These are phyloP conservation scores for Embiotoca jacksoni DNA, from an alignment of 2,113 vertebrate species.

Conservation along the genomic window DNA sequence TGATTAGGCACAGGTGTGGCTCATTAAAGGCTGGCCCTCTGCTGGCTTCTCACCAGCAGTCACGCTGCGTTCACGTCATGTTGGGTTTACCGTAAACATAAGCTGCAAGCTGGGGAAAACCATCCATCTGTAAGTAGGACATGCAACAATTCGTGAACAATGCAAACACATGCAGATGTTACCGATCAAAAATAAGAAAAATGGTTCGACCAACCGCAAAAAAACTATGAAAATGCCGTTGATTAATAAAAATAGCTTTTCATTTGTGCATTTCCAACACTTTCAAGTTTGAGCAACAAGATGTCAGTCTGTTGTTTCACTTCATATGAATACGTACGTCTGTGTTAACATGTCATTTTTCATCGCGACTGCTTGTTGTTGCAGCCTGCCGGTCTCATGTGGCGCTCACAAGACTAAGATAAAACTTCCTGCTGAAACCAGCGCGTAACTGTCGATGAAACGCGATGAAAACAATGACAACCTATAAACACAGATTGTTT, in stretches of 20 bases:
- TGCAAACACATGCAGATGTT: constrained; percentile 34
- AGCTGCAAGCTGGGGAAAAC: constrained; percentile 29
- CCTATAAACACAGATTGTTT: constrained; percentile 39
- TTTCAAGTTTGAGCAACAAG: constrained; percentile 1
- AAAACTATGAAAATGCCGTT: not conserved
- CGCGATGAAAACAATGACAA: constrained; percentile 18
- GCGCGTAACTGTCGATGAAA: constrained; percentile 27
- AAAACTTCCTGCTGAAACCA: constrained; percentile 11
- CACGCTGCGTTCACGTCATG: constrained; percentile 48
- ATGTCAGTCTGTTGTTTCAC: constrained; percentile 34
- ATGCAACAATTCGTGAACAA: constrained; percentile 21
- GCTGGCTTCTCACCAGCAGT: constrained; percentile 56
- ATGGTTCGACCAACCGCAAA: not conserved
- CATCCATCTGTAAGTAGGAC: constrained; percentile 5
- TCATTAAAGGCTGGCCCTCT: constrained; percentile 56
- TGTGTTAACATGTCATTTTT: too few species aligned
- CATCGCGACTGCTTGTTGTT: too few species aligned
- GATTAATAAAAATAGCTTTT: constrained; percentile 19
- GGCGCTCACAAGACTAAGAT: constrained; percentile 10
- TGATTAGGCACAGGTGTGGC: constrained; percentile 64
- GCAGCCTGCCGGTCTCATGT: too few species aligned
- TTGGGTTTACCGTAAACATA: constrained; percentile 44
- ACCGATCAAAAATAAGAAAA: not conserved
- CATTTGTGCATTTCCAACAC: constrained; percentile 3
- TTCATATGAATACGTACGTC: constrained; percentile 4